These are phyloP conservation scores for Chaetogeoica ovagalla DNA, from an alignment of 2,888 invertebrate species.

Conservation along the genomic window DNA sequence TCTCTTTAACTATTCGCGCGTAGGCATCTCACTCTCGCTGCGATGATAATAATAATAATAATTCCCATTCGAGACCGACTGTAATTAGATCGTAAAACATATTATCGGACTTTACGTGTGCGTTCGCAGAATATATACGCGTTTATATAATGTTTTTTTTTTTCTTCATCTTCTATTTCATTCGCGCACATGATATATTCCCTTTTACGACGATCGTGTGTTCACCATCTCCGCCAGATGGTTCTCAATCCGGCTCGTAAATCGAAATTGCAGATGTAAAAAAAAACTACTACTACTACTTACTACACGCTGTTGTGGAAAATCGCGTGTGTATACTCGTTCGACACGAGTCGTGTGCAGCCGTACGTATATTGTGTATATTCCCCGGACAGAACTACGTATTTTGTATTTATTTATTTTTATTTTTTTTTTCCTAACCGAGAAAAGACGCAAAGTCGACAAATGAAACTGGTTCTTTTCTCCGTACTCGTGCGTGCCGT, in stretches of 20 bases:
- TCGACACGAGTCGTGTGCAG: slow-evolving; percentile 5
- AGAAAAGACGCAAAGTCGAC: slow-evolving; percentile 42
- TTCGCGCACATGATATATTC: slow-evolving; percentile 22
- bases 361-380: no score
- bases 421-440: slow-evolving; percentile 20
- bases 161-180: background rate
- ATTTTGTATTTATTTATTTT: no score
- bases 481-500: slow-evolving; percentile 17
- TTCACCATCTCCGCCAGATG: slow-evolving; percentile 18
- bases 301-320: background rate
- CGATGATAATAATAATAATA: background rate
- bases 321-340: background rate
- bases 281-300: no score
- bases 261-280: slow-evolving; percentile 17
- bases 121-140: slow-evolving; percentile 1
- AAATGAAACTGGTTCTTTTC: slow-evolving; percentile 40
- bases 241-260: slow-evolving; percentile 21
- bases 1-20: no score
- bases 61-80: slow-evolving; percentile 1
- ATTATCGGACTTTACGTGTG: background rate
- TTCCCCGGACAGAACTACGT: background rate
- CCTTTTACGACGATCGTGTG: slow-evolving; percentile 28
- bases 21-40: background rate
- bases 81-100: slow-evolving; percentile 19
- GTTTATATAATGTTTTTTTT: no score